Evolutionary conservation across 2,888 invertebrate species (phyloP).

Genomic region (Ptychoptera albimana): DNA sequence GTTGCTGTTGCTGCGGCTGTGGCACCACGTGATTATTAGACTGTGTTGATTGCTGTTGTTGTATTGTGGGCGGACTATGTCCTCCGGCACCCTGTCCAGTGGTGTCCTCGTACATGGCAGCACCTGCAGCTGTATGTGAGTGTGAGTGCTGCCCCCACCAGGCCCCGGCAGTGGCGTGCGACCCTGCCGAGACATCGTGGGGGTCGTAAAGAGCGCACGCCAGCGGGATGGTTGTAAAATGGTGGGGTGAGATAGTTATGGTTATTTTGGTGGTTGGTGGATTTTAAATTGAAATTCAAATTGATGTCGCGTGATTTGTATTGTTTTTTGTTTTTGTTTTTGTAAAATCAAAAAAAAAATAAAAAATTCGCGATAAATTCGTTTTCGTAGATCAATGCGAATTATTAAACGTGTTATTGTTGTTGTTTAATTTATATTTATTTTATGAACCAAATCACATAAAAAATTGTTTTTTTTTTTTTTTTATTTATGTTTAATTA

Average conservation of each 20-base stretch:
- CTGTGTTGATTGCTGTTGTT: conserved; percentile 19
- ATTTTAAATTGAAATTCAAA: too few relatives aligned
- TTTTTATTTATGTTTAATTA: too few relatives aligned
- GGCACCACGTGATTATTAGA: conserved; percentile 9
- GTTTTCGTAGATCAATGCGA: too few relatives aligned
- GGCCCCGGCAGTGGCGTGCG: conserved; percentile 35
- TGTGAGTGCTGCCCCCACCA: conserved; percentile 37
- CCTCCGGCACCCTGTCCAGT: conserved; percentile 15
- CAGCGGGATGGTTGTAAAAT: conserved; percentile 35
- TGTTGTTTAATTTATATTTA: neutral
- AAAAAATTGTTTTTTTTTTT: too few relatives aligned
- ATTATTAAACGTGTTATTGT: neutral
- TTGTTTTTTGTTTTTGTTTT: conserved; percentile 14
- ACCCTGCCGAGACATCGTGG: conserved; percentile 36
- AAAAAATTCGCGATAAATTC: neutral
- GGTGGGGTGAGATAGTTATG: conserved; percentile 34
- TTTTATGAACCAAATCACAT: too few relatives aligned
- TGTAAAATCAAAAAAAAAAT: conserved; percentile 11
- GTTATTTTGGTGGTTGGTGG: conserved; percentile 28
- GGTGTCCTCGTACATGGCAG: conserved; percentile 39
- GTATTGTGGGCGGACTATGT: conserved; percentile 4
- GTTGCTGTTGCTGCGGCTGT: conserved; percentile 19
- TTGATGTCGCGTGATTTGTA: neutral
- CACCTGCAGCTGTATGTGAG: conserved; percentile 34
- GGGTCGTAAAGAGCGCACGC: conserved; percentile 35